phyloP scores from a whole-genome alignment of 2,888 invertebrate species.

The Holacanthella duospinosa region DNA sequence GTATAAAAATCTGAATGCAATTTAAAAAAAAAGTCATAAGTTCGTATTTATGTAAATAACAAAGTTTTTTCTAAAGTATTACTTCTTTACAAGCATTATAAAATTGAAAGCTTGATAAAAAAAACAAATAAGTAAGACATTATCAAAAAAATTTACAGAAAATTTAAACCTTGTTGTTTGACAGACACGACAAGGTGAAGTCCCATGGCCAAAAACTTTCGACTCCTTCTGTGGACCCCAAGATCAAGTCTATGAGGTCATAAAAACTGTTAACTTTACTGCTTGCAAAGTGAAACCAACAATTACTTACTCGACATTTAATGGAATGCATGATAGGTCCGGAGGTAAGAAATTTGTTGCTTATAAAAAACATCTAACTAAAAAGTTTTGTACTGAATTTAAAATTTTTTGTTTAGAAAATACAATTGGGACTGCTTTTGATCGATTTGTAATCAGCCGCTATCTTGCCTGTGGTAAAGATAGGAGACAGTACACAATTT shows the following conservation, averaged over 20 bases:
- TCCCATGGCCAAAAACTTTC: conserved; percentile 24
- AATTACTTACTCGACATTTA: conserved; percentile 25
- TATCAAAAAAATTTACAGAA: no score
- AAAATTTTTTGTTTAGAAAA: background rate
- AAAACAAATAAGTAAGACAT: no score
- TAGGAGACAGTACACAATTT: conserved; percentile 23
- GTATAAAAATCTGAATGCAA: no score
- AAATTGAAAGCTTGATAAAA: no score
- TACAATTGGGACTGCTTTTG: background rate
- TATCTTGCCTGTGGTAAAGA: conserved; percentile 31
- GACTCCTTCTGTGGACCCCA: conserved; percentile 22
- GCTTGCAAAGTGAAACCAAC: conserved; percentile 40
- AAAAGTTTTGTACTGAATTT: background rate
- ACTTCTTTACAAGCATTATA: no score
- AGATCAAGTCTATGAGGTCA: conserved; percentile 39
- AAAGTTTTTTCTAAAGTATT: no score
- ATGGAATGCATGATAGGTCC: conserved; percentile 30
- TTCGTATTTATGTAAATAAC: no score
- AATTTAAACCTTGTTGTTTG: background rate
- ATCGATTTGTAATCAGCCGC: conserved; percentile 16
- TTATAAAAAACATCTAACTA: background rate
- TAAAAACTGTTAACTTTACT: conserved; percentile 43
- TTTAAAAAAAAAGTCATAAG: no score
- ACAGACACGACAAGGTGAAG: background rate
- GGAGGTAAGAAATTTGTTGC: conserved; percentile 21